Base-by-base conservation (phyloP, 2,113 vertebrate species). In the Archocentrus centrarchus region DNA sequence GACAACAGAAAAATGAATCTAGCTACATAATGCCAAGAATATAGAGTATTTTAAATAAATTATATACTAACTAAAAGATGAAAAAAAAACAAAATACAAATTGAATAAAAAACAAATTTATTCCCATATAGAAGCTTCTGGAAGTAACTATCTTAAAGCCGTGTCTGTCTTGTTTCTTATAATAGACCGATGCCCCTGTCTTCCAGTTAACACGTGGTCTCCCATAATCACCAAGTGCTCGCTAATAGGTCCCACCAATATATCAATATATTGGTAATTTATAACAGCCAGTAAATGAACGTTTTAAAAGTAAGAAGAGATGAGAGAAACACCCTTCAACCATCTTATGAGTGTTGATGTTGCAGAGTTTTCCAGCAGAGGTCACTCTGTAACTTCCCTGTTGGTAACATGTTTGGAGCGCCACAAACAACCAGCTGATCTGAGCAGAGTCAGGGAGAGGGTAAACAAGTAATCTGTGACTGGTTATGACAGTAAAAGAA, bases 311-410 rank as follows among this genome's bases (percentile, higher is more conserved):
- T 39, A 39, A 39, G 7, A 39, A 68, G 64, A 11, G 27, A 30
- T 47, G 15, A 2, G 64, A 70, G 64, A 70, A 70, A 70, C 64
- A 70, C 41, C 64, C 41, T 70, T 70, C 64, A 70, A 18, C 47
- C 11, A 44, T 70, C 15, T 70, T 70, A 70, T 70, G 17, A 70
- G 41, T 50, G 24, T 70, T 70, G 15, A 50, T 70, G 22, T 70
- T 70, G 41, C 64, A 70, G 8, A 70, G 24, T 50, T 50, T 22
- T 50, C 24, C 41, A 70, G 22, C 41, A 70, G 22, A 50, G 15
- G 66, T 17, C 17, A 70, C 24, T 50, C 66, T 70, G 6, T 30
- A 50, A 7, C 41, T 9, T 68, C 64, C 41, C 41, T 50, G 10
- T 37, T n/a, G 32, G 61, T 13, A 63, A 63, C 18, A n/a, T 7